Evolutionary conservation across 2,797 vertebrate genomes (phyloP).

Genomic region (Danio kyathit): DNA sequence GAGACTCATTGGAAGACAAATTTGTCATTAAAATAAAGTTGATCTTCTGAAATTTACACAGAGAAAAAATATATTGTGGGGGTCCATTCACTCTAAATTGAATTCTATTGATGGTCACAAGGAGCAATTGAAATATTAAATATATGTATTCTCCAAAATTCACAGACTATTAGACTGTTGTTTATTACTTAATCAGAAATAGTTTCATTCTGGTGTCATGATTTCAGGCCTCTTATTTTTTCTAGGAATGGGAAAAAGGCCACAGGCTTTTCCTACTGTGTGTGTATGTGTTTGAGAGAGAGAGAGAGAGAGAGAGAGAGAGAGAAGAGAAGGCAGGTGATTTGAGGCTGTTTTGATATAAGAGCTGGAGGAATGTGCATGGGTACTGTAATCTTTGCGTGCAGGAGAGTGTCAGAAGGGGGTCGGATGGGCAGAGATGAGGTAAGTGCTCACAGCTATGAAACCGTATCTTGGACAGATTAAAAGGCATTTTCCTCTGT

Average conservation of each 20-base stretch:
- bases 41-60: neutral
- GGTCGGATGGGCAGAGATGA: constrained; percentile 73
- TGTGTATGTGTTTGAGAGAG: constrained; percentile 14
- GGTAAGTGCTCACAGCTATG: constrained; percentile 84
- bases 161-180: neutral
- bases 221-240: constrained; percentile 41
- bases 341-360: constrained; percentile 85
- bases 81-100: neutral
- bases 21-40: too few relatives aligned
- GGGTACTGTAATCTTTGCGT: constrained; percentile 55
- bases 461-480: constrained; percentile 84
- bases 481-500: constrained; percentile 81
- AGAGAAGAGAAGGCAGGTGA: constrained; percentile 69
- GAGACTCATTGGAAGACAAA: too few relatives aligned
- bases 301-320: too few relatives aligned
- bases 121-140: neutral
- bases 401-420: constrained; percentile 51
- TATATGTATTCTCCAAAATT: neutral
- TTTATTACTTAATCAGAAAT: constrained; percentile 37
- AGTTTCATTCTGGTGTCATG: constrained; percentile 45
- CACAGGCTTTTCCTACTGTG: constrained; percentile 62
- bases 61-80: too few relatives aligned
- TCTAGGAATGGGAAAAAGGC: constrained; percentile 63
- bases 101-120: neutral
- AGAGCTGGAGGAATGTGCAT: constrained; percentile 70